Conservation (phyloP, 2,888 invertebrate species). For the Lasioglossum calceatum region DNA sequence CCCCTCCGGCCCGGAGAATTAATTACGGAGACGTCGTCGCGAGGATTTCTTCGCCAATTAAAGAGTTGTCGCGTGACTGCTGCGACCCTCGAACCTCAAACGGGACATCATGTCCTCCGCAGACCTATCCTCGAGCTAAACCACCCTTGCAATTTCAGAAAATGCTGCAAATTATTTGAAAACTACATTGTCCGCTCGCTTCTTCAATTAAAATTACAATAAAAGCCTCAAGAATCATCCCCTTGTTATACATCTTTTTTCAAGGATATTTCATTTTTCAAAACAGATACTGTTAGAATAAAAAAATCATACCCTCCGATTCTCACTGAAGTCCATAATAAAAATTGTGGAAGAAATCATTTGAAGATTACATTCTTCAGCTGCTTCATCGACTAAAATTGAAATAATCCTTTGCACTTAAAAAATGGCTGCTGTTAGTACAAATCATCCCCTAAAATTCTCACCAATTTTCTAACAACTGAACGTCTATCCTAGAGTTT, state of each 20-base stretch:
- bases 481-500: too few relatives aligned
- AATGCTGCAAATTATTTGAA: not conserved
- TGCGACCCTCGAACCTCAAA: slow-evolving; percentile 18
- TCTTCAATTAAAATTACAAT: not conserved
- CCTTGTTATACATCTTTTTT: not conserved
- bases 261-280: not conserved
- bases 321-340: too few relatives aligned
- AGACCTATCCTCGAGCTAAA: not conserved
- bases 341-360: not conserved
- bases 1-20: slow-evolving; percentile 30
- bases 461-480: not conserved
- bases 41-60: slow-evolving; percentile 42
- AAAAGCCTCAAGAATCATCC: not conserved
- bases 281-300: not conserved
- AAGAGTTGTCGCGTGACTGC: slow-evolving; percentile 26
- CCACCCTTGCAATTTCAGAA: not conserved
- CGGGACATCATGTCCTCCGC: not conserved
- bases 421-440: not conserved
- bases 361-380: not conserved
- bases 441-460: not conserved
- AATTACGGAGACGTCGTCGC: slow-evolving; percentile 44
- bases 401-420: not conserved
- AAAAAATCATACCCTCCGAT: too few relatives aligned
- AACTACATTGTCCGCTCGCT: not conserved
- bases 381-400: not conserved